These are phyloP conservation scores for Pollachius pollachius DNA, from an alignment of 2,113 vertebrate genomes.

Conservation along the genomic window DNA sequence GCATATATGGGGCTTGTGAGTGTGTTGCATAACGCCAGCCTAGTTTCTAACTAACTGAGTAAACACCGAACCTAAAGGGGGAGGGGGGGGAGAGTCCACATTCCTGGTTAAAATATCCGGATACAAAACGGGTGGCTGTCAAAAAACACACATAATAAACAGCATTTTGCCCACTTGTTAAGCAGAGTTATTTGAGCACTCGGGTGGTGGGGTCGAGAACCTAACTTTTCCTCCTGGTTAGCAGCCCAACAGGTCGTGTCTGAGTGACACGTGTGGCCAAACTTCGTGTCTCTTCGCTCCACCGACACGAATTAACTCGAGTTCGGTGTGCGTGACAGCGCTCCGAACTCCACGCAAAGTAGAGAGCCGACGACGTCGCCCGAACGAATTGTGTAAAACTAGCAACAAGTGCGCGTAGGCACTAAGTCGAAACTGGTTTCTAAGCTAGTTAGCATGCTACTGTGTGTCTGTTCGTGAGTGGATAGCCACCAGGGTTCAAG, in stretches of 20 bases:
- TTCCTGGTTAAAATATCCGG: background rate
- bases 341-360: slow-evolving; percentile 53
- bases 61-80: slow-evolving; percentile 43
- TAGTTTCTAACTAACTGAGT: slow-evolving; percentile 60
- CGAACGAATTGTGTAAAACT: slow-evolving; percentile 25
- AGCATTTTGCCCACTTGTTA: too few species aligned
- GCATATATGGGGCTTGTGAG: slow-evolving; percentile 38
- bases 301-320: slow-evolving; percentile 4
- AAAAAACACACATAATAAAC: too few species aligned
- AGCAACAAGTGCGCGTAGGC: slow-evolving; percentile 19
- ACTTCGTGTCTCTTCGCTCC: slow-evolving; percentile 36
- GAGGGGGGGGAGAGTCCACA: slow-evolving; percentile 15
- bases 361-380: slow-evolving; percentile 16
- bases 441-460: slow-evolving; percentile 47
- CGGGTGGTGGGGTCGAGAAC: slow-evolving; percentile 5
- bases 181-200: background rate
- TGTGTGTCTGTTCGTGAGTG: slow-evolving; percentile 29
- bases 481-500: slow-evolving; percentile 31
- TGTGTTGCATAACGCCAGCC: slow-evolving; percentile 61
- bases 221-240: background rate
- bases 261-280: slow-evolving; percentile 68
- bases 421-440: slow-evolving; percentile 26
- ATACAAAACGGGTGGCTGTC: too few species aligned
- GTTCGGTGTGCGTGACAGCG: slow-evolving; percentile 49
- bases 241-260: slow-evolving; percentile 60